These are phyloP conservation scores for Drosophila trapezifrons DNA, from an alignment of 1,140 invertebrate genomes.

Conservation along the genomic window DNA sequence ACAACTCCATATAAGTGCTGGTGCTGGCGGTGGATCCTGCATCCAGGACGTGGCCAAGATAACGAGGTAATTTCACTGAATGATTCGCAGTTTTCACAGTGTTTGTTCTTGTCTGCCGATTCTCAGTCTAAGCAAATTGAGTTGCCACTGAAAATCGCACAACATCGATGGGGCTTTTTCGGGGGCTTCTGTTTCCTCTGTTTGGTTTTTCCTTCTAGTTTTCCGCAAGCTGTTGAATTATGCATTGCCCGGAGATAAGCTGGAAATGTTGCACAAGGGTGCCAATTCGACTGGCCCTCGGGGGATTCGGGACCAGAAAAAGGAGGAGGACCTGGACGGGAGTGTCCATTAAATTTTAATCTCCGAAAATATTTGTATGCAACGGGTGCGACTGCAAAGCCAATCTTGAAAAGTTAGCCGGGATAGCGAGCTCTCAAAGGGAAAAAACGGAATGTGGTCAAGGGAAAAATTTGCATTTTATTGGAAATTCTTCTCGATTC, in stretches of 20 bases:
- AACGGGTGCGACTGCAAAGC: slow-evolving; percentile 14
- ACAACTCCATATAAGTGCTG: slow-evolving; percentile 59
- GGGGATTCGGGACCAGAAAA: slow-evolving; percentile 1
- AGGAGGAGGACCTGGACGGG: not conserved
- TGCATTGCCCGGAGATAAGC: slow-evolving; percentile 65
- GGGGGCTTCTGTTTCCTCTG: slow-evolving; percentile 3
- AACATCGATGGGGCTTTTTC: slow-evolving; percentile 45
- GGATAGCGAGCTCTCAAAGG: slow-evolving; percentile 16
- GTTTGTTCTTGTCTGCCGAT: slow-evolving; percentile 43
- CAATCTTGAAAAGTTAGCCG: slow-evolving; percentile 27
- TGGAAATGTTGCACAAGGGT: slow-evolving; percentile 57
- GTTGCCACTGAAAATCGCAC: slow-evolving; percentile 44
- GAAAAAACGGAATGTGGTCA: slow-evolving; percentile 23
- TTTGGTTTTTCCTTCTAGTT: slow-evolving; percentile 42
- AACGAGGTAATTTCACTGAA: slow-evolving; percentile 80
- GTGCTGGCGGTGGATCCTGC: slow-evolving; percentile 30
- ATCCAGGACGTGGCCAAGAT: slow-evolving; percentile 60
- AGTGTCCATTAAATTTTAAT: slow-evolving; percentile 67
- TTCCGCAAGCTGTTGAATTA: slow-evolving; percentile 69
- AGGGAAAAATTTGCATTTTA: slow-evolving; percentile 42
- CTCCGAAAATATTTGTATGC: slow-evolving; percentile 53
- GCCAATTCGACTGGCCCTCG: slow-evolving; percentile 44
- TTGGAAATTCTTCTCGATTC: slow-evolving; percentile 39
- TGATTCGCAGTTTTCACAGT: slow-evolving; percentile 65
- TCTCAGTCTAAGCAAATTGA: slow-evolving; percentile 59